Evolutionary conservation across 64 coral and sea anemone genomes (phyloP).

Genomic region (Pachyseris speciosa): DNA sequence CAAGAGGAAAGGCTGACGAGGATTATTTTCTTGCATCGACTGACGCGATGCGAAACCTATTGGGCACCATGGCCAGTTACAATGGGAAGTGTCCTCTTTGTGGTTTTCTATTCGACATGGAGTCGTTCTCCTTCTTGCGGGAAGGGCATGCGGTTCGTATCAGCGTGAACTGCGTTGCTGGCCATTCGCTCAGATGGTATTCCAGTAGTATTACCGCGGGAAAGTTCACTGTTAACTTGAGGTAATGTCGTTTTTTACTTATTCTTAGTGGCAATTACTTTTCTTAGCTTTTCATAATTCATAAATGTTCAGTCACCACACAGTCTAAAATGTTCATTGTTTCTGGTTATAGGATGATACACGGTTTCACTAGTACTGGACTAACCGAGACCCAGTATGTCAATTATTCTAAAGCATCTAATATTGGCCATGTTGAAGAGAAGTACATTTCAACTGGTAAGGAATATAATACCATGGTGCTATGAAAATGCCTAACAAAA

Average conservation of each 20-base stretch:
- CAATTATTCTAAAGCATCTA: neutral
- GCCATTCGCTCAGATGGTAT: slow-evolving; percentile 32
- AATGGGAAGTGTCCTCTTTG: slow-evolving; percentile 38
- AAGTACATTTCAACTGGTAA: slow-evolving; percentile 9
- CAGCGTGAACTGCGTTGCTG: slow-evolving; percentile 30
- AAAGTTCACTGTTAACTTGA: neutral
- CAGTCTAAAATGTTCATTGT: neutral
- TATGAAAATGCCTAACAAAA: no score
- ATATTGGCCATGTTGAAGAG: neutral
- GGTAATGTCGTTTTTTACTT: neutral
- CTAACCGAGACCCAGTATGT: neutral
- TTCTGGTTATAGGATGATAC: neutral
- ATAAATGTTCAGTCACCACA: neutral
- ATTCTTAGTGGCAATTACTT: neutral
- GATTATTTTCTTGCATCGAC: slow-evolving; percentile 23
- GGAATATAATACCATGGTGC: neutral
- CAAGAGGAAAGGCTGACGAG: neutral
- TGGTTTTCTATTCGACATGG: neutral
- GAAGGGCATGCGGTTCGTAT: slow-evolving; percentile 1
- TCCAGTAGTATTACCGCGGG: neutral
- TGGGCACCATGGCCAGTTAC: slow-evolving; percentile 1
- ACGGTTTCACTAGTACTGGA: neutral
- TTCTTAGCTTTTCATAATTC: neutral
- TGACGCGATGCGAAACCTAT: neutral
- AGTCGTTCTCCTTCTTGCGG: neutral